Evolutionary conservation across 2,113 vertebrate species (phyloP).

Genomic region (Benitochromis conjunctus): DNA sequence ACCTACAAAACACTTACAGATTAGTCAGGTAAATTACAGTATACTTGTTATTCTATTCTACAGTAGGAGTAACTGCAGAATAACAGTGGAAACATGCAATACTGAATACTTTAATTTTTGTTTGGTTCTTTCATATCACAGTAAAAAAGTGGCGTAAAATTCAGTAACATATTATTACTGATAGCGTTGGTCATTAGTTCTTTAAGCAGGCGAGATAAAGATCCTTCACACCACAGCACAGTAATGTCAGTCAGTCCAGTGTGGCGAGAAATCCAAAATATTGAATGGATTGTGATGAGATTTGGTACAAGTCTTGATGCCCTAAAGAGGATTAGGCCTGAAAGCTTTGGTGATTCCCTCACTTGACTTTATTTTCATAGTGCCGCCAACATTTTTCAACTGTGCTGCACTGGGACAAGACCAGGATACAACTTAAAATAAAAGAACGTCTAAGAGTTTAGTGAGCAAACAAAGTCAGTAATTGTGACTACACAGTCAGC

Average conservation of each 20-base stretch:
- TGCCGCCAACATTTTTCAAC: neutral
- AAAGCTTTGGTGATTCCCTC: neutral
- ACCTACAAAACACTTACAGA: neutral
- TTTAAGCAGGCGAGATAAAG: neutral
- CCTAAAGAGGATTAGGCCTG: neutral
- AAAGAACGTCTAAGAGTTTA: neutral
- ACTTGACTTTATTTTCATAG: neutral
- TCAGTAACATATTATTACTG: neutral
- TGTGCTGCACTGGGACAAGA: fast-evolving
- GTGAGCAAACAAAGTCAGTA: neutral
- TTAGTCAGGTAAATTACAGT: neutral
- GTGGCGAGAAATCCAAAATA: neutral
- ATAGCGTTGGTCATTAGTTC: neutral
- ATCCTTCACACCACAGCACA: neutral
- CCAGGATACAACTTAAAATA: neutral
- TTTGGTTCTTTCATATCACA: neutral
- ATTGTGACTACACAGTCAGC: neutral
- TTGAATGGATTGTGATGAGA: neutral
- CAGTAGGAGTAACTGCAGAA: neutral
- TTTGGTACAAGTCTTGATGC: neutral
- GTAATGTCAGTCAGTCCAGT: neutral
- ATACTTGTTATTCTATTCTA: neutral
- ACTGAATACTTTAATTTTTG: neutral
- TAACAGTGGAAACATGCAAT: neutral
- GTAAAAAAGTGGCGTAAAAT: neutral